Base-by-base conservation (phyloP, 1,140 invertebrate genomes). In the Drosophila murphyi region DNA sequence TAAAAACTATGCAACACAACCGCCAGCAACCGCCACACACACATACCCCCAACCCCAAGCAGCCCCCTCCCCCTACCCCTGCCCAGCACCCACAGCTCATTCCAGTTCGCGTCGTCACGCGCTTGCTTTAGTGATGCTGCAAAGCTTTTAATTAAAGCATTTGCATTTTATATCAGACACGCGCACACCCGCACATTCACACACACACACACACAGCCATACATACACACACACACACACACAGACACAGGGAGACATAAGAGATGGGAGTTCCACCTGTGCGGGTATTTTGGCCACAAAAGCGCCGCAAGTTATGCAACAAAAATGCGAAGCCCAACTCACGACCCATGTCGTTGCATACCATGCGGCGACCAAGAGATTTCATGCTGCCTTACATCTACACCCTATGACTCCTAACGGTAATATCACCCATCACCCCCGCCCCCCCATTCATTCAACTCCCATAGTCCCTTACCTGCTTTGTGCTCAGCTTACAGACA, bases 111-210 rank as follows among this genome's bases (percentile, higher is more conserved):
- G 35, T 47, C 12, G 57, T 60, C 43, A 60, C 43, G 57, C 43
- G 63, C 79, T 65, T 60, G 83, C 78, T 72, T 87, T 80, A 60
- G 47, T 65, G 69, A 79, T 73, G 83, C 73, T 88, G 80, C 76
- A 80, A 89, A 87, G 83, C 83, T 88, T 87, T 87, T 87, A 87
- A 87, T 87, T 87, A 87, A 87, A 82, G 83, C 83, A 87, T 87
- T 88, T 88, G 83, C 83, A 87, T 87, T 83, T 87, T 80, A 77
- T 83, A 87, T 88, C 76, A 77, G 83, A 54, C 41, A 35, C 47
- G 7, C 39, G 48, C 62, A 65, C 52, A 61, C 28, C 47, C 39
- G 50, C 41, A 32, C n/a, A 28, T 43, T 37, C 37, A 28, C 37
- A 29, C 39, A 43, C 34, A 32, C 47, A 57, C 37, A 41, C 31